Base-by-base conservation (phyloP, 2,888 invertebrate genomes). In the Euplexia lucipara region DNA sequence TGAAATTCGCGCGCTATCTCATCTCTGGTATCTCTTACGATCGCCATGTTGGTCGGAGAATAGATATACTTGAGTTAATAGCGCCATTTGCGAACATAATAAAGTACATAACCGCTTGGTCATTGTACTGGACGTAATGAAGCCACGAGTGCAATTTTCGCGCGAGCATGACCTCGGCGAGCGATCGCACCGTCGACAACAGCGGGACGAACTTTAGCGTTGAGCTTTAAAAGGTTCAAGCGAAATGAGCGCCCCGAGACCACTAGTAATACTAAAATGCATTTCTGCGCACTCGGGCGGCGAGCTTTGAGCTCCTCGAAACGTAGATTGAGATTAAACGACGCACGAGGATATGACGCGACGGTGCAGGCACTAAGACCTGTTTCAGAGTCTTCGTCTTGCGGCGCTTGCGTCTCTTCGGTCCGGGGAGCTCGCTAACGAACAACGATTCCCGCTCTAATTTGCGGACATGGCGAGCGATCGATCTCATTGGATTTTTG, bases 401-500 rank as follows among this genome's bases (percentile, higher is more conserved):
- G 26, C 14, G 88, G 82, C 76, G 71, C 72, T 89, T 92, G 78
- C 30, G 83, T 62, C 87, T 57, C 88, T 89, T 57, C 37, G 66
- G 12, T 26, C 12, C 75, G 78, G 45, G 69, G 5, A 35, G 59
- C 58, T 53, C 86, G 86, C 90, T 94, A 94, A 94, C 93, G 93
- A 94, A 94, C 93, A 91, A 86, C 93, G 91, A 94, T 92, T 92
- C 94, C 90, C 90, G 91, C 90, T 93, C 94, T 94, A 95, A 95
- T 95, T 95, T 94, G 94, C 95, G 90, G 95, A 93, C 93, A 93
- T 92, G 93, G 92, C 92, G 87, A 91, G 90, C 94, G 93, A 95
- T 95, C 94, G 95, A 95, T 94, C 94, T 94, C 91, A 93, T 94
- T 94, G 91, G 93, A 92, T 92, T 95, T 94, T 94, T 91, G 88